phyloP scores from a whole-genome alignment of 2,113 vertebrate species.

The rat (Rattus norvegicus) region DNA sequence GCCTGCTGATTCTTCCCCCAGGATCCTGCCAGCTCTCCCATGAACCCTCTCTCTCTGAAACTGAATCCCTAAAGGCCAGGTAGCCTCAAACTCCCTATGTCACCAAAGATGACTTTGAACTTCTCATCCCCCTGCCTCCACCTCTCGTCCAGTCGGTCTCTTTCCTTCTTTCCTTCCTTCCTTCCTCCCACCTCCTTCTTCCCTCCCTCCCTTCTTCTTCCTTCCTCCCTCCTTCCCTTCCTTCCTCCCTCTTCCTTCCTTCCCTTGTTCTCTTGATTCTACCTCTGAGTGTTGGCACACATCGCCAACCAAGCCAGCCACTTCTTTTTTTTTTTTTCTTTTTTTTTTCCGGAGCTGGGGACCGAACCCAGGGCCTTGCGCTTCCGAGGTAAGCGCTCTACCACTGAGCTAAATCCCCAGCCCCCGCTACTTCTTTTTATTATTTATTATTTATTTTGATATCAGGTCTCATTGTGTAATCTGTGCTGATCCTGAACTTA shows the following conservation, averaged over 20 bases:
- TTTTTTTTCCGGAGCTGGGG: too few relatives aligned
- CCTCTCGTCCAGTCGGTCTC: not conserved
- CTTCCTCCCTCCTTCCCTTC: too few relatives aligned
- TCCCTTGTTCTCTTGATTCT: too few relatives aligned
- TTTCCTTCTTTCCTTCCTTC: not conserved
- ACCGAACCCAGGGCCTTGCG: too few relatives aligned
- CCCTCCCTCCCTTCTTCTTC: too few relatives aligned
- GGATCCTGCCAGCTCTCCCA: not conserved
- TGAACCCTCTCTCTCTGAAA: not conserved
- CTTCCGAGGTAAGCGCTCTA: too few relatives aligned
- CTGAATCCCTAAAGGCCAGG: not conserved
- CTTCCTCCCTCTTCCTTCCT: too few relatives aligned
- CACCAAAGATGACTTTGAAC: not conserved
- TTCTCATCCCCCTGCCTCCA: not conserved
- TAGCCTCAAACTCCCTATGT: not conserved
- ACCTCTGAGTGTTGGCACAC: too few relatives aligned
- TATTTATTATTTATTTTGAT: not conserved
- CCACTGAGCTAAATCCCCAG: too few relatives aligned
- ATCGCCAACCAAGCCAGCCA: too few relatives aligned
- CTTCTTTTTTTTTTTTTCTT: too few relatives aligned
- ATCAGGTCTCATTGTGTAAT: not conserved
- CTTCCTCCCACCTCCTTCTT: not conserved
- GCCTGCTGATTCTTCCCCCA: not conserved
- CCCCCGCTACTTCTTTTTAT: not conserved
- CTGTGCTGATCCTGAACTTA: not conserved